These are phyloP conservation scores for Cremastinae sp. DNA, from an alignment of 2,888 invertebrate species.

Conservation along the genomic window DNA sequence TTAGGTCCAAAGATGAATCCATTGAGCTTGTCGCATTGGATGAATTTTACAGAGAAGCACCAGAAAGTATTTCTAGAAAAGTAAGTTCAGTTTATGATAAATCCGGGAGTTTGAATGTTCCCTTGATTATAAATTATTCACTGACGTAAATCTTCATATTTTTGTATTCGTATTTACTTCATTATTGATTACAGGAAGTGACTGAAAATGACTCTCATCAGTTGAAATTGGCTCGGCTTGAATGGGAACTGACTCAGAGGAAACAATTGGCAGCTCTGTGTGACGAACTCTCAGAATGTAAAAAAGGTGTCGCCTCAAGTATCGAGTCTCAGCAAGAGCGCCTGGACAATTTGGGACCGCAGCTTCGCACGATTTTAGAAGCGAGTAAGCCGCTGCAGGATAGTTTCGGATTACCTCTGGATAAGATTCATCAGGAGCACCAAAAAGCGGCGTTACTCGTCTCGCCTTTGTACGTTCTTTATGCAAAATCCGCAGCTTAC, in stretches of 20 bases:
- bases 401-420: conserved; percentile 90
- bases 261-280: conserved; percentile 90
- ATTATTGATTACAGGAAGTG: conserved; percentile 81
- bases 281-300: conserved; percentile 87
- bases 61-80: conserved; percentile 85
- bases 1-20: conserved; percentile 94
- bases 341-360: conserved; percentile 91
- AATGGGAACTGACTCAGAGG: conserved; percentile 95
- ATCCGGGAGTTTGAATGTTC: too few species aligned
- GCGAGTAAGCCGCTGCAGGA: conserved; percentile 95
- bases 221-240: conserved; percentile 90
- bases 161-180: not conserved
- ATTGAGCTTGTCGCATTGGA: conserved; percentile 92
- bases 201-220: conserved; percentile 89
- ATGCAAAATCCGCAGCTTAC: conserved; percentile 91
- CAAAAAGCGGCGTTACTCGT: conserved; percentile 89
- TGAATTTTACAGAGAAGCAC: conserved; percentile 91
- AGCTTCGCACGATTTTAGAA: conserved; percentile 86
- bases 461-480: conserved; percentile 91
- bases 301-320: conserved; percentile 88
- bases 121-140: not conserved
- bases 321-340: conserved; percentile 89
- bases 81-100: conserved; percentile 82
- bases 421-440: conserved; percentile 89
- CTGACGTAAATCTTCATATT: not conserved